Evolutionary conservation across 2,888 invertebrate species (phyloP), one percentile per base, ranked within the genome.

Genomic region (Xanthia icteritia): DNA sequence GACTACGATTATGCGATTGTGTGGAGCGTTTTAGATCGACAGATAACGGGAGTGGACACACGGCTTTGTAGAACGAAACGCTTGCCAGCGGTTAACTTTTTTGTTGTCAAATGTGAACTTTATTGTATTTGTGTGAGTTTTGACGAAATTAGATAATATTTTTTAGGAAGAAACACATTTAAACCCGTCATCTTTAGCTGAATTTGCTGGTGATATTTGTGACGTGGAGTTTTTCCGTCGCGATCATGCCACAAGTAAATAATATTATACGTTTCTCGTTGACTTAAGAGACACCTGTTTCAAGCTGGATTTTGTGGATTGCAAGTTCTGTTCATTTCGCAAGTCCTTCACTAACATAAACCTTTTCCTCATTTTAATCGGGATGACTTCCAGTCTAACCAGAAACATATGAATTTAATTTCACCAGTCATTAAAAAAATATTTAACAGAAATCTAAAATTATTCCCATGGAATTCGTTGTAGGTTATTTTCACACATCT

Each of bases 1-100:
- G 94, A 95, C 95, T 94, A 92, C 94, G 96, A 95, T 95, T 92
- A 93, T 92, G 92, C 92, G 96, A 95, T 96, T 91, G 93, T 93
- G 92, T 93, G 91, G 91, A 93, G 91, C 95, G 92, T 95, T 95
- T 96, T 94, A 96, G 96, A 96, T 96, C 86, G 83, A 84, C 73
- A 92, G 96, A 96, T 96, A 96, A 93, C 83, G 75, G 23, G 15
- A 36, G 71, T 76, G 85, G 89, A 94, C 92, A 92, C 88, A 93
- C 90, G 78, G 92, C 69, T 82, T 27, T 17, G 11, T 61, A 63
- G 78, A 31, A 70, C 23, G 42, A 13, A 27, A 6, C 78, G 75
- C 82, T 63, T 63, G 0, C 5, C 27, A 6, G n/a, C 5, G 9
- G 13, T 13, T 51, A 15, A 31, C n/a, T 48, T 48, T 48, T 48